Evolutionary conservation across 2,113 vertebrate species (phyloP), one percentile per base, ranked within the genome.

Genomic region (Engraulis encrasicolus): DNA sequence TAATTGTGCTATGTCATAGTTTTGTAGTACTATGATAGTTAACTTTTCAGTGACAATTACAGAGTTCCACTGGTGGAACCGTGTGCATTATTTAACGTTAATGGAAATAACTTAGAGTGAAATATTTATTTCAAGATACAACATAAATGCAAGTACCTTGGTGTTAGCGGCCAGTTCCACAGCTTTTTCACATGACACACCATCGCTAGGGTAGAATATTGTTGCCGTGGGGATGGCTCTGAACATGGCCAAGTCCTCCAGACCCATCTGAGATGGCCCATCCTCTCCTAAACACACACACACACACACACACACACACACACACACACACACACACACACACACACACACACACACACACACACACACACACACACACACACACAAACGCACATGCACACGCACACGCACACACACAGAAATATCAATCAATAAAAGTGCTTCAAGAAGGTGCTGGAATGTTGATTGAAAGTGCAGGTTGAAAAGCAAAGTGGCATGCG

Each of bases 161-260:
- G 95, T 98, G 86, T 95, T 96, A 85, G 97, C 96, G 89, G 98
- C 97, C 89, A 99, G 90, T 86, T 99, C 97, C 83, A 99, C 97
- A 0, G 98, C 97, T 91, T 97, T 98, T 93, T 99, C 98, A 7
- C 96, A 96, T n/a, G 97, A 94, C 78, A 99, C 96, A 1, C 95
- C 97, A 36, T 99, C 97, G 0, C 97, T 96, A 31, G 97, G 97
- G 85, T 97, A 99, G 90, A 99, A 99, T 79, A 99, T 93, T 2
- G 98, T 99, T 2, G 96, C 90, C n/a, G 88, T 95, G 83, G 97
- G 98, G 86, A 99, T 79, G 34, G 95, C 91, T 36, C 97, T 95
- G 87, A 99, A 98, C 95, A 99, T 96, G 87, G 93, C 93, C 85
- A 99, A 85, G 37, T 99, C 98, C 90, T 99, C 97, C 80, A 99